Evolutionary conservation across 1,140 invertebrate species (phyloP), one percentile per base, ranked within the genome.

Genomic region (Hyles euphorbiae): DNA sequence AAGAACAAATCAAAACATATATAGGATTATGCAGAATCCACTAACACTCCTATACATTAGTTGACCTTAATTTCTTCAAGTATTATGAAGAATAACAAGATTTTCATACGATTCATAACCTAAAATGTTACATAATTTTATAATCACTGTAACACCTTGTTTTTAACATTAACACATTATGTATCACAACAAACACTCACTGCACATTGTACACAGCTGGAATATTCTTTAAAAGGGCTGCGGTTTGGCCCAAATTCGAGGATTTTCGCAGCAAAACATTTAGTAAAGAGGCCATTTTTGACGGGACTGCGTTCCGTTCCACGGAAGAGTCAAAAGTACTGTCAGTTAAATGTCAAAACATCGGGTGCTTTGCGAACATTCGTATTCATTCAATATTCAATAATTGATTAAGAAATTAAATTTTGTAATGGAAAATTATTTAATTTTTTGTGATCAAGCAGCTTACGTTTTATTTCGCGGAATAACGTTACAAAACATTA

Each of bases 191-290:
- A n/a, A 36, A 33, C 60, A 83, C 85, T 89, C 65, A 89, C 87
- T 86, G 88, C 61, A 82, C 83, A 87, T 87, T 89, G 57, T 83
- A 74, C 70, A 83, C 63, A 33, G 83, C 84, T 47, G 87, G 87
- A 63, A 87, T 64, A 72, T 85, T 85, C 53, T 76, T 75, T 54
- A 86, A 65, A 50, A 89, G 64, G 9, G 66, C 71, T 32, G 70
- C 76, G 11, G 65, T 71, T 67, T 77, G 68, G n/a, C 68, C 70
- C 46, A 83, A 76, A 83, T 82, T 82, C 53, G 70, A 47, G 12
- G 80, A 78, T 85, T 88, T 89, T 82, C 85, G 80, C 72, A 89
- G 63, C 78, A 88, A 82, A 86, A 88, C 83, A 87, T 83, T 88
- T 46, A 88, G 60, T 56, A 89, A 61, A 65, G 81, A 86, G 77